Conservation (phyloP, 2,888 invertebrate genomes). For the Drosophila vallismaia region DNA sequence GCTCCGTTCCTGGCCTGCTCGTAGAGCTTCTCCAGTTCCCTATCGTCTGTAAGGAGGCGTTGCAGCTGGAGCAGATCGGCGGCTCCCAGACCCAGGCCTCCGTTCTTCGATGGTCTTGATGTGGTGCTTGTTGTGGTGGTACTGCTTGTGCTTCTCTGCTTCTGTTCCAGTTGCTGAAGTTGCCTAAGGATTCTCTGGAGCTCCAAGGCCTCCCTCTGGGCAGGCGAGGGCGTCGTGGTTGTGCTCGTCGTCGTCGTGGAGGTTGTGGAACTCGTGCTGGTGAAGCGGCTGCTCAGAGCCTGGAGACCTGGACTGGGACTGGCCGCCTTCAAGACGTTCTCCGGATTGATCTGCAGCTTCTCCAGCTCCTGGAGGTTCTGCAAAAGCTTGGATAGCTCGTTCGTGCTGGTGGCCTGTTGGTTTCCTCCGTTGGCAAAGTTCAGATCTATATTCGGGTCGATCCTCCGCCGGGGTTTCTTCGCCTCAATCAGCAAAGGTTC, state of each 20-base stretch:
- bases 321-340: slow-evolving; percentile 67
- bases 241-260: slow-evolving; percentile 12
- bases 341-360: slow-evolving; percentile 78
- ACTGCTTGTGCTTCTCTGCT: slow-evolving; percentile 1
- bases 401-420: slow-evolving; percentile 61
- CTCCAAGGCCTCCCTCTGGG: slow-evolving; percentile 58
- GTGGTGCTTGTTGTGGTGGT: slow-evolving; percentile 38
- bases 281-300: slow-evolving; percentile 68
- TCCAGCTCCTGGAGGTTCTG: slow-evolving; percentile 84
- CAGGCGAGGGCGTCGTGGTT: slow-evolving; percentile 13
- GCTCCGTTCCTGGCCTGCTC: slow-evolving; percentile 70
- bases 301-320: slow-evolving; percentile 36
- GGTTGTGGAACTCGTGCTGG: slow-evolving; percentile 15
- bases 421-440: slow-evolving; percentile 74
- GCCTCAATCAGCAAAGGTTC: slow-evolving; percentile 74
- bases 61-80: slow-evolving; percentile 85
- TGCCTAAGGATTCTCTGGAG: slow-evolving; percentile 70
- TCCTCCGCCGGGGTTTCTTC: slow-evolving; percentile 78
- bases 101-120: slow-evolving; percentile 10
- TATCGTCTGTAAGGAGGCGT: slow-evolving; percentile 84
- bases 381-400: slow-evolving; percentile 84
- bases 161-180: slow-evolving; percentile 71
- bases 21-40: slow-evolving; percentile 79
- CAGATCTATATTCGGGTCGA: slow-evolving; percentile 80
- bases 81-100: slow-evolving; percentile 27